Conservation (phyloP, 2,113 vertebrate genomes). For the Eulacestoma nigropectus region DNA sequence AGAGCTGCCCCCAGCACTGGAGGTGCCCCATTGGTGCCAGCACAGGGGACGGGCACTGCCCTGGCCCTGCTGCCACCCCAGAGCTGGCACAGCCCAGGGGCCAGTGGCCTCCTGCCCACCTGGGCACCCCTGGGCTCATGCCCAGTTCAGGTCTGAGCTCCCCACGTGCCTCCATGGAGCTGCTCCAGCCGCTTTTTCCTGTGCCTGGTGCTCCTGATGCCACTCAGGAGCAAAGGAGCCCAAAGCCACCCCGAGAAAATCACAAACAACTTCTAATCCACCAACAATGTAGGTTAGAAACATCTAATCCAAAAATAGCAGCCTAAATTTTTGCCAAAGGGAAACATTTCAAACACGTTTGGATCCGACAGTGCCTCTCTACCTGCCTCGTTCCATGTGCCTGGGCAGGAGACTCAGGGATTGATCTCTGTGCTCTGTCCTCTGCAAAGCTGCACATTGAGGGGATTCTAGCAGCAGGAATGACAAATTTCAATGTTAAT, state of each 20-base stretch:
- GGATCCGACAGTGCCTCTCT: neutral
- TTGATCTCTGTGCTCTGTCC: neutral
- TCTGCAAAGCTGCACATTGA: neutral
- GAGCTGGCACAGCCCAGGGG: neutral
- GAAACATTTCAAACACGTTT: neutral
- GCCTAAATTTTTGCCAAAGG: neutral
- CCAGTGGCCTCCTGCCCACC: neutral
- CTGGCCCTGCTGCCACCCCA: neutral
- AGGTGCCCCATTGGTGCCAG: neutral
- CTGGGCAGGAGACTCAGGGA: neutral
- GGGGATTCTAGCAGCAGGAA: neutral
- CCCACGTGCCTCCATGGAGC: fast-evolving
- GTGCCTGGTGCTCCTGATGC: neutral
- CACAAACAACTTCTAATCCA: neutral
- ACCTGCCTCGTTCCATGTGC: neutral
- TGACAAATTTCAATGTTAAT: neutral
- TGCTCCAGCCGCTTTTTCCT: neutral
- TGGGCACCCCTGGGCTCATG: neutral
- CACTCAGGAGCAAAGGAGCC: neutral
- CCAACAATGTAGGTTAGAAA: neutral
- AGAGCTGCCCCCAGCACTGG: neutral
- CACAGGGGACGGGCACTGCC: neutral
- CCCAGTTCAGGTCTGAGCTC: neutral
- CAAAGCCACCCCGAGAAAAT: neutral
- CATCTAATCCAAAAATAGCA: neutral